Evolutionary conservation across 2,113 vertebrate species (phyloP), one percentile per base, ranked within the genome.

Genomic region (Heterochromis multidens): DNA sequence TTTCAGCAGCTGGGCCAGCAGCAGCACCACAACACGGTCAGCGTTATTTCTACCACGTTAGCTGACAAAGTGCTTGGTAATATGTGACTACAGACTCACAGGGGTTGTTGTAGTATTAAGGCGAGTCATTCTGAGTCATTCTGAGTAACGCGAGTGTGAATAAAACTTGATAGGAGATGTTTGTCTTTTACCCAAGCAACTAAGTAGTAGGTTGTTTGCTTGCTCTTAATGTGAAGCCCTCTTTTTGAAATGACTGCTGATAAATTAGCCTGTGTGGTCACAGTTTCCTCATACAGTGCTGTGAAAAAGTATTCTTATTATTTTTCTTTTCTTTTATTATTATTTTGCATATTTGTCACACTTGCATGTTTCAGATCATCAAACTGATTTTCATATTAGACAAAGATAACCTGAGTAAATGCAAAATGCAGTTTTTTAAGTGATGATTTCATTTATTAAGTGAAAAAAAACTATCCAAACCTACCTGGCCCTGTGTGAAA

Each of bases 1-100:
- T 81, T 80, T 33, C 77, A 79, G 80, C 70, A 84, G 77, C 85
- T 84, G 79, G 43, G 80, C 77, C 87, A 89, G 10, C n/a, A 74
- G 2, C 80, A 72, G 10, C 60, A 76, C 59, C 10, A 37, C 16
- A 60, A 40, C 52, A 56, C 25, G 19, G 16, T 40, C 8, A 60
- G 1, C 33, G 2, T 60, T 37, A 77, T 62, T 40, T 79, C 10
- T 1, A 63, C 16, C 19, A 33, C 8, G 33, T 59, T 40, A 46
- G 49, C 40, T 29, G 13, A 21, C 49, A 31, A 52, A 29, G 4
- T 4, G 10, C 1, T 10, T 5, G 25, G 43, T 67, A 54, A 58
- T 14, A 12, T 58, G 2, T 35, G 80, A 70, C 11, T 2, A 11
- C 43, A 61, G 54, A n/a, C 52, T 3, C 35, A 46, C 2, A 2